A percentile compares a stretch with the other conserved stretches of the same genome.
Evolutionary conservation across 2,888 invertebrate genomes (phyloP).

Genomic region (Tinea pellionella): DNA sequence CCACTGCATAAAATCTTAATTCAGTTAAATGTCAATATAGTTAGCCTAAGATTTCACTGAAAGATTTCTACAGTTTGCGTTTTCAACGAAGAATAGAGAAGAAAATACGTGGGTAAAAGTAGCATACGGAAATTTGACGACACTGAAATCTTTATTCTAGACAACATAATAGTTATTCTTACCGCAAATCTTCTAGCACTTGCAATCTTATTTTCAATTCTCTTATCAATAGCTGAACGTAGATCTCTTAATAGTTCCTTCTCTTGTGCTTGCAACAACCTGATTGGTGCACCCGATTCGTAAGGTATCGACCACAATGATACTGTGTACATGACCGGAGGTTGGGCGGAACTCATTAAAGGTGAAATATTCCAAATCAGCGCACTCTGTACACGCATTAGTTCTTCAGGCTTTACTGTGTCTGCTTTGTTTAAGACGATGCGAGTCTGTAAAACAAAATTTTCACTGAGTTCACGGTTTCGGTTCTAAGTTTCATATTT

Average conservation of each 20-base stretch:
- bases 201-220: slow-evolving; percentile 94
- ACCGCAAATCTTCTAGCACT: slow-evolving; percentile 96
- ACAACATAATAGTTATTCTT: slow-evolving; percentile 25
- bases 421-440: slow-evolving; percentile 96
- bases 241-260: slow-evolving; percentile 88
- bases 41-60: too few relatives aligned
- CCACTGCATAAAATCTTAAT: too few relatives aligned
- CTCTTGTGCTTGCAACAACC: slow-evolving; percentile 89
- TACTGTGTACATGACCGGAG: slow-evolving; percentile 91
- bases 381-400: slow-evolving; percentile 93
- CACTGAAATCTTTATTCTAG: background rate
- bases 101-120: too few relatives aligned
- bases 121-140: too few relatives aligned
- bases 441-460: slow-evolving; percentile 73
- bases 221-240: slow-evolving; percentile 84
- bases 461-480: background rate
- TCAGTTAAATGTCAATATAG: too few relatives aligned
- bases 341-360: slow-evolving; percentile 93
- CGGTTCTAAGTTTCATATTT: background rate
- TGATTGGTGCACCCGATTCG: slow-evolving; percentile 82
- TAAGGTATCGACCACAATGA: slow-evolving; percentile 90
- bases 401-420: slow-evolving; percentile 89
- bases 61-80: too few relatives aligned
- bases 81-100: too few relatives aligned
- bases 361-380: slow-evolving; percentile 98